Evolutionary conservation across 2,888 invertebrate genomes (phyloP).

Genomic region (Lacanobia wlatinum): DNA sequence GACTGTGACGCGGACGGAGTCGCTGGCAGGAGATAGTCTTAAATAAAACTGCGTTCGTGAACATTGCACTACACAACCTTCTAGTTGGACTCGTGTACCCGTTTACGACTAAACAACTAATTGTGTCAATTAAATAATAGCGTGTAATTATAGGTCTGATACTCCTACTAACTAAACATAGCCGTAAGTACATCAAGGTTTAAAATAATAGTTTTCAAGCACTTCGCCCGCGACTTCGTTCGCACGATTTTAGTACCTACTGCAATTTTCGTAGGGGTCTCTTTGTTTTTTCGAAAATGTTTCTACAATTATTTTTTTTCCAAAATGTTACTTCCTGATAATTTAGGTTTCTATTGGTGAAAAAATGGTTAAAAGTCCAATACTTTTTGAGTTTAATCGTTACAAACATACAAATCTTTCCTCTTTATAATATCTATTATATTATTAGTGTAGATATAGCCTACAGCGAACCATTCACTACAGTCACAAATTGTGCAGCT

Average conservation of each 20-base stretch:
- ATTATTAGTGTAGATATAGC: background rate
- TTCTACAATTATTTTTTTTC: no score
- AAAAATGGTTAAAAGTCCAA: no score
- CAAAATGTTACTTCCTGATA: no score
- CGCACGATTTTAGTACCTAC: no score
- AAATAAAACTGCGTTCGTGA: background rate
- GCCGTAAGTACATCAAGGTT: background rate
- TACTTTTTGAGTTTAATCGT: no score
- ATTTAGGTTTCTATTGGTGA: no score
- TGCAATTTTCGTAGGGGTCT: no score
- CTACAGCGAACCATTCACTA: background rate
- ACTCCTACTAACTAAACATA: background rate
- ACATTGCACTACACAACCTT: background rate
- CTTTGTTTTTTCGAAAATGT: no score
- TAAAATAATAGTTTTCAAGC: no score
- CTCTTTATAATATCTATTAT: no score
- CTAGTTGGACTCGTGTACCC: background rate
- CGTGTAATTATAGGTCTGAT: slow-evolving; percentile 11
- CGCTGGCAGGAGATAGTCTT: background rate
- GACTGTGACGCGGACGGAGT: background rate
- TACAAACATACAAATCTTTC: no score
- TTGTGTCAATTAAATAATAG: slow-evolving; percentile 26
- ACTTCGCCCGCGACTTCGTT: no score
- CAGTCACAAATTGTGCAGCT: slow-evolving; percentile 4
- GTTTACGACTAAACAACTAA: slow-evolving; percentile 16